phyloP scores from a whole-genome alignment of 2,113 vertebrate species.

The Petroica traversi region DNA sequence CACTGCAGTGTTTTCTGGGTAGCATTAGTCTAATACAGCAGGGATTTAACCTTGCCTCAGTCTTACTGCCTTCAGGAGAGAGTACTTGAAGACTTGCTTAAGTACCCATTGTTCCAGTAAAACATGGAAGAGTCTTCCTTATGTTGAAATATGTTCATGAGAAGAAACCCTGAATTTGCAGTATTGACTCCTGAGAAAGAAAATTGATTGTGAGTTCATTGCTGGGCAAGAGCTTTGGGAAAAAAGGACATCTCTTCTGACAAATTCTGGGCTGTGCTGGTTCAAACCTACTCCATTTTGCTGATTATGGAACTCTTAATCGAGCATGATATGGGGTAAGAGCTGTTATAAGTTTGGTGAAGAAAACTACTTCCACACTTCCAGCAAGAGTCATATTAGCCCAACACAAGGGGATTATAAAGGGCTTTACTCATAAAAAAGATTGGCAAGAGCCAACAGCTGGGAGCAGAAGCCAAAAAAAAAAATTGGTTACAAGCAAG shows the following conservation, averaged over 20 bases:
- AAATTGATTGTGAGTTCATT: neutral
- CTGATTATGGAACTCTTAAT: neutral
- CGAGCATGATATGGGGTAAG: neutral
- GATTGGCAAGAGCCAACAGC: neutral
- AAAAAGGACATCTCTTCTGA: neutral
- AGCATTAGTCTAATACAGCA: neutral
- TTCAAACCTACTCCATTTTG: neutral
- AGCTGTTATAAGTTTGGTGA: neutral
- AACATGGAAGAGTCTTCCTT: neutral
- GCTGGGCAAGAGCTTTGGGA: neutral
- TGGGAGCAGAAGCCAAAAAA: neutral
- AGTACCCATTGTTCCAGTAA: neutral
- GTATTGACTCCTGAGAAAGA: neutral
- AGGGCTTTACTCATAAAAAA: neutral
- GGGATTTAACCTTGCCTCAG: neutral
- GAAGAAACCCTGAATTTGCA: neutral
- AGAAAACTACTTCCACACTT: neutral
- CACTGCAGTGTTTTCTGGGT: neutral
- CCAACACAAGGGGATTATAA: conserved; percentile 6
- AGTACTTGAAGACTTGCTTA: neutral
- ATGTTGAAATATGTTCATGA: neutral
- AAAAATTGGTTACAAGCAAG: neutral
- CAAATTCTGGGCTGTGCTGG: neutral
- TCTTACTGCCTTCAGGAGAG: neutral
- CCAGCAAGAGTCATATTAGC: neutral